phyloP scores from a whole-genome alignment of 2,113 vertebrate genomes.

The Epinephelus lanceolatus region DNA sequence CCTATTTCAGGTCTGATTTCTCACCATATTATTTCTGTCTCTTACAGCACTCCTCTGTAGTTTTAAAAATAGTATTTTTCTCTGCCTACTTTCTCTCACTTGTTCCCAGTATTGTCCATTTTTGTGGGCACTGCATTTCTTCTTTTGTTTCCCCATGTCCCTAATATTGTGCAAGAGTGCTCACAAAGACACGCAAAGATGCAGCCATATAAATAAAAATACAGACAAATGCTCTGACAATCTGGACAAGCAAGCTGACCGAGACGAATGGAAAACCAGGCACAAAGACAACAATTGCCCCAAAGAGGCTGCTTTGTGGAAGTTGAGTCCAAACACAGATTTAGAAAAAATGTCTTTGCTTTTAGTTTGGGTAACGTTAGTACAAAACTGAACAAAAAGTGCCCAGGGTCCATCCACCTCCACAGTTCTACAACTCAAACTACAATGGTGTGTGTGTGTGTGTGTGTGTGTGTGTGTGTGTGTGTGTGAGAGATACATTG shows the following conservation, averaged over 20 bases:
- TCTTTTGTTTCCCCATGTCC: background rate
- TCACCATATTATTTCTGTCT: background rate
- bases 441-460: background rate
- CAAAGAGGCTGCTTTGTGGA: conserved; percentile 7
- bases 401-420: conserved; percentile 19
- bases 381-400: conserved; percentile 42
- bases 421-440: background rate
- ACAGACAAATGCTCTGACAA: background rate
- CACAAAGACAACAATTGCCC: conserved; percentile 9
- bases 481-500: background rate
- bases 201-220: background rate
- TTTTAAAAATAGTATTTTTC: background rate
- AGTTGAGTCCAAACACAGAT: conserved; percentile 23
- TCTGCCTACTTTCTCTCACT: background rate
- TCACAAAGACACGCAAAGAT: background rate
- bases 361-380: conserved; percentile 7
- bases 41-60: background rate
- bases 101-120: background rate
- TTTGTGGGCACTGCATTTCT: background rate
- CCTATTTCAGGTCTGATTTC: background rate
- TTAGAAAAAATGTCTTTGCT: background rate
- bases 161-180: background rate
- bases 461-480: conserved; percentile 1
- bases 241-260: conserved; percentile 2
- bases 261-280: conserved; percentile 10